Percentiles rank a stretch among this genome's conserved stretches.
Conservation (phyloP, 2,888 invertebrate species). For the Liodrosophila aerea region DNA sequence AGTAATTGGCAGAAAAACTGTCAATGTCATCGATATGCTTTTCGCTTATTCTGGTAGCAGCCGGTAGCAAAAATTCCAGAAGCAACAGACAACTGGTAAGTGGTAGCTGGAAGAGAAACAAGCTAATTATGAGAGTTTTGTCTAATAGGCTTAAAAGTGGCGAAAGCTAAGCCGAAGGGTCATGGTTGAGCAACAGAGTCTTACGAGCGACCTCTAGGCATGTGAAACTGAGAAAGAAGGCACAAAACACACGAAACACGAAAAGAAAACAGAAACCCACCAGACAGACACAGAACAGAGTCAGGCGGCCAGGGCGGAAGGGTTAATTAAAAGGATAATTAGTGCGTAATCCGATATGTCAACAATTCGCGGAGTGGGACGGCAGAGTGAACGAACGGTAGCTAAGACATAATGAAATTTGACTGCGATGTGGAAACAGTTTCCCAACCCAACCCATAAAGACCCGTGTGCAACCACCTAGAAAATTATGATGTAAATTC, state of each 20-base stretch:
- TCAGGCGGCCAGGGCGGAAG: conserved; percentile 45
- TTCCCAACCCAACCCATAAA: conserved; percentile 12
- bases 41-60: conserved; percentile 20
- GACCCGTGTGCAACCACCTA: conserved; percentile 43
- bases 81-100: conserved; percentile 28
- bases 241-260: conserved; percentile 37
- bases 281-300: conserved; percentile 25
- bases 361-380: conserved; percentile 48
- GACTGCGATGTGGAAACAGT: conserved; percentile 45
- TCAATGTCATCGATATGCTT: conserved; percentile 57
- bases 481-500: conserved; percentile 68
- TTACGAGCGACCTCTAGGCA: conserved; percentile 35
- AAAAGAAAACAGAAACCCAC: conserved; percentile 39
- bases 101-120: conserved; percentile 43
- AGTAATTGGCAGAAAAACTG: conserved; percentile 40
- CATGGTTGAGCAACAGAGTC: conserved; percentile 60
- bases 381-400: not conserved
- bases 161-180: conserved; percentile 57
- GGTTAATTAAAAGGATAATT: conserved; percentile 81
- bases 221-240: conserved; percentile 27
- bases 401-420: conserved; percentile 53
- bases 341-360: conserved; percentile 81
- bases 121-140: conserved; percentile 75
- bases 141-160: conserved; percentile 78
- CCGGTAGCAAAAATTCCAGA: conserved; percentile 33